These are phyloP conservation scores for Conus ventricosus DNA, from an alignment of 1,140 invertebrate genomes.

Conservation along the genomic window DNA sequence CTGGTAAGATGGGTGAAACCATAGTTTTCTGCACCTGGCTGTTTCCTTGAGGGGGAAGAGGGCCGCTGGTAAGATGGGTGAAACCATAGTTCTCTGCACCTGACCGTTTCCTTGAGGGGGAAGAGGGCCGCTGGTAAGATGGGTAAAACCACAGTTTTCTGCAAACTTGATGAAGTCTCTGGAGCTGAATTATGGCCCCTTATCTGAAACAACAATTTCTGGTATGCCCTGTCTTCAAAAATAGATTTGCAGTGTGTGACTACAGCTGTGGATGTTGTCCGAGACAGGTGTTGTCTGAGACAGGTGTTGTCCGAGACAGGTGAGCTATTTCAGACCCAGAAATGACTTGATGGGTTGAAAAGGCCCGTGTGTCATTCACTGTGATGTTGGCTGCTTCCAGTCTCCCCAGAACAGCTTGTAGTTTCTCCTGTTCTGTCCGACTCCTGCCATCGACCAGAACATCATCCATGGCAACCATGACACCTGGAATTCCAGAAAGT, in stretches of 20 bases:
- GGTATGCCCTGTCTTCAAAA: background rate
- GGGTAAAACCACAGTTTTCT: background rate
- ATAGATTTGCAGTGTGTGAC: background rate
- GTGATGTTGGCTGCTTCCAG: background rate
- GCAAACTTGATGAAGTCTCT: slow-evolving; percentile 38
- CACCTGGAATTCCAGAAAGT: background rate
- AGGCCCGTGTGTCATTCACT: background rate
- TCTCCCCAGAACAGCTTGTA: background rate
- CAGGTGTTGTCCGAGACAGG: background rate
- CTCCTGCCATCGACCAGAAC: background rate
- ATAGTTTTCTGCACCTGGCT: slow-evolving; percentile 32
- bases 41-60: slow-evolving; percentile 49
- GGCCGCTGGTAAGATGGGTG: slow-evolving; percentile 36
- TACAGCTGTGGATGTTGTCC: background rate
- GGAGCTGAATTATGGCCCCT: background rate
- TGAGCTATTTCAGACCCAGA: background rate
- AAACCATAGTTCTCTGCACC: background rate
- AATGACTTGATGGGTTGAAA: too few species aligned
- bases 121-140: slow-evolving; percentile 36
- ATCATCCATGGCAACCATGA: background rate
- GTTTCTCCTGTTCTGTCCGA: background rate
- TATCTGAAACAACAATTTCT: background rate
- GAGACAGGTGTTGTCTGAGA: too few species aligned
- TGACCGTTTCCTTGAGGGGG: slow-evolving; percentile 52
- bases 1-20: slow-evolving; percentile 20